A percentile compares a stretch with the other conserved stretches of the same genome.
Conservation (phyloP, 2,797 vertebrate species). For the Hybognathus amarus region DNA sequence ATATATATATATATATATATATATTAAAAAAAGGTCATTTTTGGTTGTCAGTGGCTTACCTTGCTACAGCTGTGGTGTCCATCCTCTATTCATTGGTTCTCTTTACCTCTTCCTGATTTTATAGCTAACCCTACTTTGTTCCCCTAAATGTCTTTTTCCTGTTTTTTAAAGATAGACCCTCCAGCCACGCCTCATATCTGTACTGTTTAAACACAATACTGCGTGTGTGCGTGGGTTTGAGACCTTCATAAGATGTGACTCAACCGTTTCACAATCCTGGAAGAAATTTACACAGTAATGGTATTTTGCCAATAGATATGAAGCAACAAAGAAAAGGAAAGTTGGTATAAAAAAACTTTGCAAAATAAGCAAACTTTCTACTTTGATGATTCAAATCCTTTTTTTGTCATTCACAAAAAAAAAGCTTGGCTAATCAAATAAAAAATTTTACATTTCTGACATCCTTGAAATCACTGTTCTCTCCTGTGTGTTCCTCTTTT, state of each 20-base stretch:
- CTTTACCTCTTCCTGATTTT: neutral
- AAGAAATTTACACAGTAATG: conserved; percentile 31
- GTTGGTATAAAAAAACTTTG: neutral
- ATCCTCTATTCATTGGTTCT: neutral
- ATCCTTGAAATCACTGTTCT: neutral
- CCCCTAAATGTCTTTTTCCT: conserved; percentile 10
- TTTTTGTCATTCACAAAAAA: neutral
- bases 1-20: too few species aligned
- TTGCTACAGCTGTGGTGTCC: conserved; percentile 2
- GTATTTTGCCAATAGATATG: conserved; percentile 26
- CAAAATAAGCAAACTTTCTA: too few species aligned
- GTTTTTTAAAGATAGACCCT: neutral
- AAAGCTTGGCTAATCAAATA: neutral
- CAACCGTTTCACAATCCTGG: conserved; percentile 55
- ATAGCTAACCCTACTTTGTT: neutral
- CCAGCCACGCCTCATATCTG: neutral
- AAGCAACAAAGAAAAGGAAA: conserved; percentile 14
- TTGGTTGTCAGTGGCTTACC: conserved; percentile 34
- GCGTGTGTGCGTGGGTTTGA: conserved; percentile 33
- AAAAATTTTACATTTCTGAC: neutral
- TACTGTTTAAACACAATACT: conserved; percentile 10
- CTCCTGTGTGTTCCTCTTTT: neutral
- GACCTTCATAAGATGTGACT: conserved; percentile 9
- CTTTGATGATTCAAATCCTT: neutral
- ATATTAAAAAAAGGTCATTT: neutral